Conservation (phyloP, 1,140 invertebrate species). For the Halyomorpha halys region DNA sequence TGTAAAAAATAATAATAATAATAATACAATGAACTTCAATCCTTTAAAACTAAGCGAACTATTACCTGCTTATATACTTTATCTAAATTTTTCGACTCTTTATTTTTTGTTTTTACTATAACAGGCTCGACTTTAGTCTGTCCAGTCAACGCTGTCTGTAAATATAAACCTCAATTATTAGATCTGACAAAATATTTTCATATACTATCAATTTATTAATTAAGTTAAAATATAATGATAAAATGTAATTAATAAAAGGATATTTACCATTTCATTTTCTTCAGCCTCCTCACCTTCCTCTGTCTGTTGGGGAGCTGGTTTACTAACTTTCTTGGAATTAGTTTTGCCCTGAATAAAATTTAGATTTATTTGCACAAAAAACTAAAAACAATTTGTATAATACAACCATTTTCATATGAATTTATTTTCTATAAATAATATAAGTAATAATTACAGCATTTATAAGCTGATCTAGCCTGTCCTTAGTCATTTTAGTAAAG, state of each 20-base stretch:
- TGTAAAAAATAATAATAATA: background rate
- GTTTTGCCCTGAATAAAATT: background rate
- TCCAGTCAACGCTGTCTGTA: background rate
- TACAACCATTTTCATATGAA: background rate
- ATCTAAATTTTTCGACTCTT: background rate
- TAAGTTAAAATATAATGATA: background rate
- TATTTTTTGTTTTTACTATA: conserved; percentile 6
- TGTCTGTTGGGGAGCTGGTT: background rate
- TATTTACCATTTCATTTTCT: conserved; percentile 15
- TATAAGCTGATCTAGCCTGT: conserved; percentile 10
- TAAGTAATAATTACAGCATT: conserved; percentile 4
- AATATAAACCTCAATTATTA: background rate
- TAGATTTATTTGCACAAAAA: background rate
- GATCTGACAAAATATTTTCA: background rate
- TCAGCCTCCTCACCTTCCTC: background rate
- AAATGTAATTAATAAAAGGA: background rate
- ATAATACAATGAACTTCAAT: background rate
- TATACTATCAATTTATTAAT: background rate
- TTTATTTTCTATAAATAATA: conserved; percentile 1
- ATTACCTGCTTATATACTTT: conserved; percentile 5
- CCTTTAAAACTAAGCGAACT: background rate
- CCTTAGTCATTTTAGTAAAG: conserved; percentile 7
- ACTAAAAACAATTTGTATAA: background rate
- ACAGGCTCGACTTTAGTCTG: background rate
- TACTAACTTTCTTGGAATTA: background rate